phyloP scores from a whole-genome alignment of 2,113 vertebrate species.

The Rhadina sibilatrix region DNA sequence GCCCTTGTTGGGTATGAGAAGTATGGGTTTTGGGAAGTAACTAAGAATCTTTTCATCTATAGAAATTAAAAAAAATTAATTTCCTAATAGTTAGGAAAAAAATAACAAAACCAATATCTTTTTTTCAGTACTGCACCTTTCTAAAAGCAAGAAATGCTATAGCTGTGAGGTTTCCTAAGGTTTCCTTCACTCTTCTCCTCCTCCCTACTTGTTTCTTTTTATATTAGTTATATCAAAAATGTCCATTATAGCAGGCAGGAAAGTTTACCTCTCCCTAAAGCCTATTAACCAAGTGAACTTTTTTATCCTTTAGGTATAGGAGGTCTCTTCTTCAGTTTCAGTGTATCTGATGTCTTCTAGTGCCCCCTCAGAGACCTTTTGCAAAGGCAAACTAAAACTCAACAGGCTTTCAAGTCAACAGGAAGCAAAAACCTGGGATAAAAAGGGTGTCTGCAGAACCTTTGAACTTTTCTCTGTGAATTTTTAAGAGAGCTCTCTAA shows the following conservation, averaged over 20 bases:
- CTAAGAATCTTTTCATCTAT: neutral
- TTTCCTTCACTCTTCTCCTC: neutral
- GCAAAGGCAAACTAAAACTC: neutral
- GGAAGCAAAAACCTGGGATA: neutral
- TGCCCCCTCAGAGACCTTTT: neutral
- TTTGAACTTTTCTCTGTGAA: neutral
- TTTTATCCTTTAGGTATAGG: neutral
- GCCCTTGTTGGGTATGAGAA: no score
- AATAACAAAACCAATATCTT: neutral
- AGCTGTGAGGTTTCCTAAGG: neutral
- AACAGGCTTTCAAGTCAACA: neutral
- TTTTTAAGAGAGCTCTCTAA: neutral
- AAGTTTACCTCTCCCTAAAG: neutral
- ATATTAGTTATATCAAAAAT: neutral
- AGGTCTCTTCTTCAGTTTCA: neutral
- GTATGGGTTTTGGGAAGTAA: neutral
- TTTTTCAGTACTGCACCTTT: neutral
- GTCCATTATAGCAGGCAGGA: neutral
- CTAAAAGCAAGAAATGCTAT: neutral
- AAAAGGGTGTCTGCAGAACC: neutral
- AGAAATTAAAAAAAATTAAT: neutral
- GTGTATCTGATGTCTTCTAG: neutral
- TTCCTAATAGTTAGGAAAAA: neutral
- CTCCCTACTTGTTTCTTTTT: neutral
- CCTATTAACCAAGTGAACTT: neutral